A percentile compares a stretch with the other conserved stretches of the same genome.
phyloP scores from a whole-genome alignment of 2,797 vertebrate species.

The Scolopax bukidnonensis region DNA sequence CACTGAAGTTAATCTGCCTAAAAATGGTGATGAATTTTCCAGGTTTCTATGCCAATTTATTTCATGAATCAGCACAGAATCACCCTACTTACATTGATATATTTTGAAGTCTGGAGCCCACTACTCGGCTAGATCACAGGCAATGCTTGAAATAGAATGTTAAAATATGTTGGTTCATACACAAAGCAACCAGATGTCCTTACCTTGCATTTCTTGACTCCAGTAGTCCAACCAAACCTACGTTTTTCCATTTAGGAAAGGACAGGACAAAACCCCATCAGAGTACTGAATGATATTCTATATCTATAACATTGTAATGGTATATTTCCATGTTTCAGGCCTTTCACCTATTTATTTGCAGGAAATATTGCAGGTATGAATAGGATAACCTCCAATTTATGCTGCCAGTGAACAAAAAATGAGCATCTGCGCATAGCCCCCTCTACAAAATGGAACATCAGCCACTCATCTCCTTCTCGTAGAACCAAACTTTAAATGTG shows the following conservation, averaged over 20 bases:
- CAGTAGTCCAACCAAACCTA: background rate
- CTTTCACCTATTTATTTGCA: background rate
- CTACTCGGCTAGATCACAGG: background rate
- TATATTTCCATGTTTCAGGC: background rate
- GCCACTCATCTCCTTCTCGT: background rate
- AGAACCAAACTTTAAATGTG: background rate
- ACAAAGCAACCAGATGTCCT: background rate
- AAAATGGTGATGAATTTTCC: background rate
- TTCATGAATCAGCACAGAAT: background rate
- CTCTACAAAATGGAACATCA: background rate
- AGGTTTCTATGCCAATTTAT: background rate
- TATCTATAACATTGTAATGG: background rate
- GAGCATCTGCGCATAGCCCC: background rate
- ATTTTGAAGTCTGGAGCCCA: background rate
- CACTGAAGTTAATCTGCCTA: background rate
- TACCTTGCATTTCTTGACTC: background rate
- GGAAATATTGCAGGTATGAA: background rate
- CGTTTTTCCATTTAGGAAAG: background rate
- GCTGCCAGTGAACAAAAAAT: background rate
- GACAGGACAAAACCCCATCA: background rate
- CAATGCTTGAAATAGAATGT: background rate
- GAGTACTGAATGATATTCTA: background rate
- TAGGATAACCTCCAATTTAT: background rate
- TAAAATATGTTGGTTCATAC: background rate
- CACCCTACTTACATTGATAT: background rate